Conservation (phyloP, 2,888 invertebrate species). For the Andrena hattorfiana region DNA sequence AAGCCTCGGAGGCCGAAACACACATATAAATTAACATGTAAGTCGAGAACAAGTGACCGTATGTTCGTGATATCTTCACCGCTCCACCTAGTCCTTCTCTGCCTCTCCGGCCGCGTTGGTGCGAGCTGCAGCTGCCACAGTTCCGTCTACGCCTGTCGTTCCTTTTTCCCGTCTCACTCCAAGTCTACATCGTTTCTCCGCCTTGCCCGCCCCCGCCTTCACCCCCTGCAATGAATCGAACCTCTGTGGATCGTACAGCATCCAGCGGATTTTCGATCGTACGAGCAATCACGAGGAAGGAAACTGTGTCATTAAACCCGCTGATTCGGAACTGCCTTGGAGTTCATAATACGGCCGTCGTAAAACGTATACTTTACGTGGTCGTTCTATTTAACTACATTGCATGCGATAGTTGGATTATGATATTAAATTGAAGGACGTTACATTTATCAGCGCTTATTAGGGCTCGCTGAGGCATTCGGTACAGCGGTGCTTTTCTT, state of each 20-base stretch:
- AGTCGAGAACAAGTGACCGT: constrained; percentile 71
- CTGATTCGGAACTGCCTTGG: neutral
- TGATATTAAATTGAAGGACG: neutral
- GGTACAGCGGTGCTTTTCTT: too few relatives aligned
- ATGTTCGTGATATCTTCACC: constrained; percentile 68
- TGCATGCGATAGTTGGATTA: neutral
- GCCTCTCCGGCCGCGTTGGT: constrained; percentile 26
- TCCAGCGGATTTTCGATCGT: constrained; percentile 73
- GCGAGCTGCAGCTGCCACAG: constrained; percentile 62
- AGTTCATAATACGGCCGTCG: neutral
- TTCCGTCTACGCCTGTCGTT: constrained; percentile 55
- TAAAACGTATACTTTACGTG: neutral
- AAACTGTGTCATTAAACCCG: constrained; percentile 49
- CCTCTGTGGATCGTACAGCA: constrained; percentile 70
- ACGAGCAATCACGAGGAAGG: constrained; percentile 41
- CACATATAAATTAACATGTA: constrained; percentile 60
- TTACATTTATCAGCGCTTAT: too few relatives aligned
- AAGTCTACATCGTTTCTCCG: constrained; percentile 37
- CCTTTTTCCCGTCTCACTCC: constrained; percentile 63
- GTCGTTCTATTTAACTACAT: neutral
- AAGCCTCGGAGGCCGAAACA: constrained; percentile 11
- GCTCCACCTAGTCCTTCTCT: neutral
- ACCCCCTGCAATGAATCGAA: constrained; percentile 75
- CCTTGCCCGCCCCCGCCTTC: constrained; percentile 31
- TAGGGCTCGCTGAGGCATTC: too few relatives aligned